Base-by-base conservation (phyloP, 2,113 vertebrate genomes). In the Sceloporus undulatus region DNA sequence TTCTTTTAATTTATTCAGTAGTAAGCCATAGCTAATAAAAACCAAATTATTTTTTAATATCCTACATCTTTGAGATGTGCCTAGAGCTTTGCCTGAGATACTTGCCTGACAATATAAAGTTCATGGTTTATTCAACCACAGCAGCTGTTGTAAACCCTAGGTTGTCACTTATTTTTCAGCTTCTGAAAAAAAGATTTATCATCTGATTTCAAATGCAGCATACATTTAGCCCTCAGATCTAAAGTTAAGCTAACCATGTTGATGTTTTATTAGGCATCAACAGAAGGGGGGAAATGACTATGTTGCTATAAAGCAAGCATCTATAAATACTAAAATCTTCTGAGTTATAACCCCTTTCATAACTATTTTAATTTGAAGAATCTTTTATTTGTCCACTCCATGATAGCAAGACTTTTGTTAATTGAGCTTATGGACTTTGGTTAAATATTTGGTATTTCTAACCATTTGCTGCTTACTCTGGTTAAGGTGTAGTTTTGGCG, bases 71-170 rank as follows among this genome's bases (percentile, higher is more conserved):
- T 89, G 82, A 92, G 54, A 89, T 91, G 42, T 87, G 84, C 91
- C 88, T 93, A 83, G 89, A 92, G 52, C 81, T 68, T 91, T 92
- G 88, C 62, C 70, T 89, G 48, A 91, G 74, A 89, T 88, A 93
- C 59, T 91, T n/a, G 59, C 85, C 40, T 88, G 75, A 90, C 87
- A 94, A 93, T 92, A 93, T 87, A 90, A 91, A 92, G 86, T 94
- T 95, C 85, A 93, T 95, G 87, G 91, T 93, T 95, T 94, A 94
- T 95, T 95, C 89, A 95, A 54, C 73, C 68, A 90, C 74, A 93
- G 85, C 78, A 94, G 56, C 82, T 94, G 89, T 88, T 95, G 77
- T 83, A 95, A 93, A 94, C 70, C 7, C 78, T 86, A 82, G 71
- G 74, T 84, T 95, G 83, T 87, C 66, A 91, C 93, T 93, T 93